Percentiles rank a stretch among this genome's conserved stretches.
Evolutionary conservation across 2,113 vertebrate species (phyloP).

Genomic region (Mystacornis crossleyi): DNA sequence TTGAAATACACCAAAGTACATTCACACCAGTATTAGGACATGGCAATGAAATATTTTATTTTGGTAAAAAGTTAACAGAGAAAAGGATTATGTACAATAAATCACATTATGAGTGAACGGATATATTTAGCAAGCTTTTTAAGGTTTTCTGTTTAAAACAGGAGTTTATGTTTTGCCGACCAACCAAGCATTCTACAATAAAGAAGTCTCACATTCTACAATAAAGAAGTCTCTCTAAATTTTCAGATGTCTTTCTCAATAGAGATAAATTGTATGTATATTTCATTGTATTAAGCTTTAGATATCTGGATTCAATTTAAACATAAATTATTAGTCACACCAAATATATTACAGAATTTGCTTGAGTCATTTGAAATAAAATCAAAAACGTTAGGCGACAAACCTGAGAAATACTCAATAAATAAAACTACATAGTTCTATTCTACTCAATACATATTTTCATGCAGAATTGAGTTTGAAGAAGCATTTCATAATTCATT

Average conservation of each 20-base stretch:
- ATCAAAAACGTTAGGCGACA: background rate
- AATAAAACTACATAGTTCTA: slow-evolving; percentile 2
- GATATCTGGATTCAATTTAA: background rate
- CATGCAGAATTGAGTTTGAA: slow-evolving; percentile 61
- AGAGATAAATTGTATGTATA: background rate
- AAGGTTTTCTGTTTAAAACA: background rate
- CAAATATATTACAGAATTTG: background rate
- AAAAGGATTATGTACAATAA: background rate
- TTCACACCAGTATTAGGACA: background rate
- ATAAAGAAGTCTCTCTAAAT: background rate
- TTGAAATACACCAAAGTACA: background rate
- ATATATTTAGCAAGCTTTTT: background rate
- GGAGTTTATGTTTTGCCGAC: background rate
- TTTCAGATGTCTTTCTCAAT: background rate
- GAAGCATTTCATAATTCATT: slow-evolving; percentile 73
- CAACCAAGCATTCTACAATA: background rate
- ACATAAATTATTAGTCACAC: background rate
- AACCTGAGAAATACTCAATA: slow-evolving; percentile 9
- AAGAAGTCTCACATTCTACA: background rate
- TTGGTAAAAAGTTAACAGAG: background rate
- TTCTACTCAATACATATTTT: slow-evolving; percentile 50
- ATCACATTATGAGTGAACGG: background rate
- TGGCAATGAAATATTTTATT: background rate
- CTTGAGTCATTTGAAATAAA: background rate
- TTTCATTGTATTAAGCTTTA: background rate